A percentile compares a stretch with the other conserved stretches of the same genome.
Conservation (phyloP, 2,888 invertebrate genomes). For the Clitarchus hookeri region DNA sequence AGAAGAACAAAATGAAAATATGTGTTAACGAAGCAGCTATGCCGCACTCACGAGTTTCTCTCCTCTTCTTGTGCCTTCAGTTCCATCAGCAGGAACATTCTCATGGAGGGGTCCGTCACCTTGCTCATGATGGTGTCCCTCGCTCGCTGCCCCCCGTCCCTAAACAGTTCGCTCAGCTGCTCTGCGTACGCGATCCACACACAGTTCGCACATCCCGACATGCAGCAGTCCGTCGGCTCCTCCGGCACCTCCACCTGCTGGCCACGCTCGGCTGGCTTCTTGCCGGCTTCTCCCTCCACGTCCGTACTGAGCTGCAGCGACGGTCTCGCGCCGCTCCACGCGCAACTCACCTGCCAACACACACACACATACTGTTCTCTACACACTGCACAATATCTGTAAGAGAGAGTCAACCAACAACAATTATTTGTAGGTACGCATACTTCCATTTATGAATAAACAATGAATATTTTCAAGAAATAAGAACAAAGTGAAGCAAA, state of each 20-base stretch:
- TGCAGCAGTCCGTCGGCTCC: constrained; percentile 84
- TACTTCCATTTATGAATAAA: too few relatives aligned
- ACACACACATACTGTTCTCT: too few relatives aligned
- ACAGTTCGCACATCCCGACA: constrained; percentile 91
- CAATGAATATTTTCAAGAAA: too few relatives aligned
- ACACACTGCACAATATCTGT: too few relatives aligned
- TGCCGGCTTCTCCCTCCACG: background rate
- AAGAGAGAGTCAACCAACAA: too few relatives aligned
- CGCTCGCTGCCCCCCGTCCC: constrained; percentile 70
- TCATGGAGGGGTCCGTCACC: constrained; percentile 80
- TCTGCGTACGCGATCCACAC: constrained; percentile 92
- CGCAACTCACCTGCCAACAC: too few relatives aligned
- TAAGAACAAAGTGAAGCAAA: too few relatives aligned
- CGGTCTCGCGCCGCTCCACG: too few relatives aligned
- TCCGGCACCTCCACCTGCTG: constrained; percentile 56
- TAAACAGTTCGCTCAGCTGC: constrained; percentile 64
- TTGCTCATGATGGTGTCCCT: constrained; percentile 72
- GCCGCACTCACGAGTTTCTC: constrained; percentile 37
- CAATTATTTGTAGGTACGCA: too few relatives aligned
- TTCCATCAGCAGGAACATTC: constrained; percentile 80
- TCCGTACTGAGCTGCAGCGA: background rate
- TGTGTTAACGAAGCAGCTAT: too few relatives aligned
- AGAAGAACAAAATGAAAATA: too few relatives aligned
- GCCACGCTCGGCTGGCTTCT: too few relatives aligned
- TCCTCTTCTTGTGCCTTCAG: constrained; percentile 57